Evolutionary conservation across 2,888 invertebrate genomes (phyloP), one percentile per base, ranked within the genome.

Genomic region (Drosophila anceps): DNA sequence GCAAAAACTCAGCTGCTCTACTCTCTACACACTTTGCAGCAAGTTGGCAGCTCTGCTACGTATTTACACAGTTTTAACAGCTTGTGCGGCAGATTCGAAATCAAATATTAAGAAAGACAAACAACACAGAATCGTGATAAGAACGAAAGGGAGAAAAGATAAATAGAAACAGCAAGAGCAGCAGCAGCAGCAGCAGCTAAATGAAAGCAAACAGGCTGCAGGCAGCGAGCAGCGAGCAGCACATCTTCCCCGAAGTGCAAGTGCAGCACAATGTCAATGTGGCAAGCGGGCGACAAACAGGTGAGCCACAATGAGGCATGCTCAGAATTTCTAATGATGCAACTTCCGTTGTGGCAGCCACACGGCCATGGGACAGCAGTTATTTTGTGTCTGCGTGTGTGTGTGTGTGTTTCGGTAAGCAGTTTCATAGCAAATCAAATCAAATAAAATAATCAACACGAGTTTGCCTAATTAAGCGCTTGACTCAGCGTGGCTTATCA

Each of bases 281-380:
- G 54, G 54, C 54, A 53, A 55, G 55, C 70, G 66, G 27, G 31
- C 61, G 24, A 33, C 44, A 43, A 27, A 7, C 59, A 59, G 75
- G 65, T 75, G 62, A 44, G 73, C 41, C 43, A 55, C 51, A 48
- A 48, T 61, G 58, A 18, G 15, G 71, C 86, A 72, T 83, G 90
- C 59, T 48, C 54, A 59, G 87, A 82, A 87, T 87, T 64, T 72
- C 66, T 90, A 83, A 87, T 90, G 81, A 88, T 69, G 70, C 72
- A 76, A 84, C 87, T 87, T 87, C 87, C 87, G 88, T 65, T 76
- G 71, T 60, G 51, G 43, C 63, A 55, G 31, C 24, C 44, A 39
- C 55, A 27, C 13, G 50, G 35, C 18, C 4, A 20, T 33, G 50
- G 13, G 18, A 2, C 48, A 29, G 48, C 48, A n/a, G 29, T 10